Evolutionary conservation across 35 echinoderm and acorn worm species (phyloP).

Genomic region (Lytechinus pictus): DNA sequence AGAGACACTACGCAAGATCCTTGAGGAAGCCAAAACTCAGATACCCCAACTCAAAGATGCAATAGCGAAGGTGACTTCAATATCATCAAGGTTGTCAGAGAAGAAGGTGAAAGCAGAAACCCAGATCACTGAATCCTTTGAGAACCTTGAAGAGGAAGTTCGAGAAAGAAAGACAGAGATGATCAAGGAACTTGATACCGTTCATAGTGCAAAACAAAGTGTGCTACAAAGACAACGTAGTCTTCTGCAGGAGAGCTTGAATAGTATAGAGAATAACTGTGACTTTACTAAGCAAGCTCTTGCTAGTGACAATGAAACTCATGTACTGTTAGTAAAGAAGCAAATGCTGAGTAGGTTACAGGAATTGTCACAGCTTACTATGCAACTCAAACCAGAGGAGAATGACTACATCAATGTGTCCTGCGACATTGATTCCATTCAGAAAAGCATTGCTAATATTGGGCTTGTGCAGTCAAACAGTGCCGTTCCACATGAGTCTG

Average conservation of each 20-base stretch:
- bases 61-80: constrained; percentile 64
- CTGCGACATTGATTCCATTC: constrained; percentile 71
- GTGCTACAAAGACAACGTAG: constrained; percentile 82
- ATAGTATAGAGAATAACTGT: constrained; percentile 88
- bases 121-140: constrained; percentile 82
- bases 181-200: constrained; percentile 74
- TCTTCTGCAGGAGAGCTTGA: constrained; percentile 64
- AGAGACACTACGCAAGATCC: constrained; percentile 72
- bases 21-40: constrained; percentile 85
- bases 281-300: constrained; percentile 94
- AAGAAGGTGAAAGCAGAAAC: constrained; percentile 73
- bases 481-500: constrained; percentile 86
- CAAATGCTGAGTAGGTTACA: constrained; percentile 86
- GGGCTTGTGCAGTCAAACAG: constrained; percentile 86
- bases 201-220: constrained; percentile 82
- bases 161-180: constrained; percentile 76
- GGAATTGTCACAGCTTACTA: constrained; percentile 73
- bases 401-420: constrained; percentile 89
- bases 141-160: constrained; percentile 75
- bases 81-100: constrained; percentile 72
- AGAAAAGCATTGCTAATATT: constrained; percentile 85
- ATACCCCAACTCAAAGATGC: constrained; percentile 88
- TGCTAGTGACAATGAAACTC: constrained; percentile 75
- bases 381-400: constrained; percentile 87
- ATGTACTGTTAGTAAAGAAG: constrained; percentile 90